Conservation (phyloP, 2,113 vertebrate genomes). For the Pelvicachromis taeniatus region DNA sequence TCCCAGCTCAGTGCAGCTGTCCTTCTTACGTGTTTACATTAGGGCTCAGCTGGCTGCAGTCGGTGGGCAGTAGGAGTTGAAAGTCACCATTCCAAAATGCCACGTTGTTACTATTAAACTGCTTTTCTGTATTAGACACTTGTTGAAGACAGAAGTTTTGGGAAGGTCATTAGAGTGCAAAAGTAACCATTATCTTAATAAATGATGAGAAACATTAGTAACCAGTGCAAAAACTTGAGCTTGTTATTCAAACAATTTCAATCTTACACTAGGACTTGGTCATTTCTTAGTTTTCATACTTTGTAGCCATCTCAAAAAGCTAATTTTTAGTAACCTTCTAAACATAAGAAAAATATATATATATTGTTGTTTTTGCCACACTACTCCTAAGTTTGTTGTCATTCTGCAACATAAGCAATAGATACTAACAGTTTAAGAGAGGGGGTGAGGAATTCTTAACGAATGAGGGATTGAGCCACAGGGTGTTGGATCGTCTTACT, state of each 20-base stretch:
- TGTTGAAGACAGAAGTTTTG: not conserved
- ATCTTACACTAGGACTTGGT: not conserved
- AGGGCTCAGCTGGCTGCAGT: constrained; percentile 40
- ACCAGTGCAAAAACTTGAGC: not conserved
- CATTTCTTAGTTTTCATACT: not conserved
- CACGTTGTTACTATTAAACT: constrained; percentile 6
- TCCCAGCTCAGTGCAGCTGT: constrained; percentile 64
- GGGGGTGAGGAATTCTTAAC: constrained; percentile 38
- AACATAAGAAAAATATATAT: not conserved
- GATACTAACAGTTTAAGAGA: not conserved
- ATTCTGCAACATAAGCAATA: not conserved
- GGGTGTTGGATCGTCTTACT: constrained; percentile 59
- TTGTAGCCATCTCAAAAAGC: not conserved
- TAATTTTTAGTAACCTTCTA: not conserved
- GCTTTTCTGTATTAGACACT: not conserved
- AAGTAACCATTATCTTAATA: not conserved
- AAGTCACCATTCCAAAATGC: constrained; percentile 2
- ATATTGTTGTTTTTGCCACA: not conserved
- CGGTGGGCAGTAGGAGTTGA: constrained; percentile 40
- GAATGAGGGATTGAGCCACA: constrained; percentile 43
- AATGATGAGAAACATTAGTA: not conserved
- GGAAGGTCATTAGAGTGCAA: not conserved
- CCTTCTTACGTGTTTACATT: constrained; percentile 64
- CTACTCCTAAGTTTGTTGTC: not conserved
- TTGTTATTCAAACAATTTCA: not conserved